A percentile compares a stretch with the other conserved stretches of the same genome.
Evolutionary conservation across 64 coral and sea anemone species (phyloP).

Genomic region (Stichodactyla helianthus): DNA sequence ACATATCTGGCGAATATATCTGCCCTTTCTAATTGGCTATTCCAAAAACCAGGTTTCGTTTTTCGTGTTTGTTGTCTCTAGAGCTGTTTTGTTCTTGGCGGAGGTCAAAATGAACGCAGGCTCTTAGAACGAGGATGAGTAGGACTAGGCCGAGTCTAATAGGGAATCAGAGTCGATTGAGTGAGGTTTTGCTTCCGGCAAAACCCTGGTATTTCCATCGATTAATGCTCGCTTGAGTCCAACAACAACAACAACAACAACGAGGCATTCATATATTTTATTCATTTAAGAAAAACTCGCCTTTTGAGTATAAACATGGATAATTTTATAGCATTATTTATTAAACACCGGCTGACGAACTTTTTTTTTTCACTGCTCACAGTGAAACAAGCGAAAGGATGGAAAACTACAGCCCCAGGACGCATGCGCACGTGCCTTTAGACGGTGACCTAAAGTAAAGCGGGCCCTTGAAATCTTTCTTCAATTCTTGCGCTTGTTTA

Average conservation of each 20-base stretch:
- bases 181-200: too few relatives aligned
- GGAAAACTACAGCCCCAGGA: too few relatives aligned
- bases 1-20: too few relatives aligned
- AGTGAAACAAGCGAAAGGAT: background rate
- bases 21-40: too few relatives aligned
- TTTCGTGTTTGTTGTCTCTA: too few relatives aligned
- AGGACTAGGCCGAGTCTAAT: background rate
- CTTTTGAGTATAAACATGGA: background rate
- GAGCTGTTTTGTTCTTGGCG: too few relatives aligned
- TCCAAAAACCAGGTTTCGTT: too few relatives aligned
- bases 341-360: background rate
- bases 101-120: background rate
- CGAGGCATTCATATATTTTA: background rate
- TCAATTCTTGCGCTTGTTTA: background rate
- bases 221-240: background rate
- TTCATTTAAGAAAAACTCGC: background rate
- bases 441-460: too few relatives aligned
- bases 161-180: too few relatives aligned
- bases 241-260: background rate
- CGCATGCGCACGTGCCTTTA: too few relatives aligned
- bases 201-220: background rate
- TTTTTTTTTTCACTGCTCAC: background rate
- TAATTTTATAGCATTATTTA: background rate
- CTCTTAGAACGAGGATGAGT: background rate
- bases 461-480: too few relatives aligned